Evolutionary conservation across 2,888 invertebrate genomes (phyloP), one percentile per base, ranked within the genome.

Genomic region (Andrena bicolor): DNA sequence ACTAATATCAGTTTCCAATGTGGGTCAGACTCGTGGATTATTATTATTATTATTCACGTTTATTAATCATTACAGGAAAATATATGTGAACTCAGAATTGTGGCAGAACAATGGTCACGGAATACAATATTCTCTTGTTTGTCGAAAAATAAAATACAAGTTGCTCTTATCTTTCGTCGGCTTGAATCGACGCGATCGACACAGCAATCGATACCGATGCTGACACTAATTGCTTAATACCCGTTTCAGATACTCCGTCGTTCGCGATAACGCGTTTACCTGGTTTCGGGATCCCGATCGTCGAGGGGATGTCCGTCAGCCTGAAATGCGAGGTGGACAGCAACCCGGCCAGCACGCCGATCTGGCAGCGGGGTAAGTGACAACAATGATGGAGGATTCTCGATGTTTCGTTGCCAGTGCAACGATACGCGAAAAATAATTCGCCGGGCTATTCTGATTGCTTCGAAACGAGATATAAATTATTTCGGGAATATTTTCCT

Each of bases 241-340:
- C 83, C 89, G 85, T 95, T 95, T 76, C 95, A 98, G 98, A 98
- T 94, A 97, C 97, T 71, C 98, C 98, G 68, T 98, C 98, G 85
- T 98, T 98, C 94, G 97, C 97, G 92, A 98, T 98, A 94, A 98
- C 98, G 83, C 96, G 98, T 88, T 97, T 97, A 94, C 98, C 98
- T n/a, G 98, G 98, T 68, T 98, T 98, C 94, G 98, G 98, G 70
- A 97, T 97, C 94, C 97, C 98, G 35, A 96, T 99, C 88, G 95
- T 97, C 82, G 98, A 98, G 93, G 98, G 98, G 81, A 97, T 97
- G 93, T 96, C 98, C 83, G 97, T 98, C 83, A 97, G 98, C 76
- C 94, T 99, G 89, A 97, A 98, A 94, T 99, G 99, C 92, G 98
- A 98, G 94, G 98, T 98, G 84, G 98, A 98, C 94, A 97, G 98